phyloP scores from a whole-genome alignment of 2,888 invertebrate species.

The Hydrotaea diabolus region DNA sequence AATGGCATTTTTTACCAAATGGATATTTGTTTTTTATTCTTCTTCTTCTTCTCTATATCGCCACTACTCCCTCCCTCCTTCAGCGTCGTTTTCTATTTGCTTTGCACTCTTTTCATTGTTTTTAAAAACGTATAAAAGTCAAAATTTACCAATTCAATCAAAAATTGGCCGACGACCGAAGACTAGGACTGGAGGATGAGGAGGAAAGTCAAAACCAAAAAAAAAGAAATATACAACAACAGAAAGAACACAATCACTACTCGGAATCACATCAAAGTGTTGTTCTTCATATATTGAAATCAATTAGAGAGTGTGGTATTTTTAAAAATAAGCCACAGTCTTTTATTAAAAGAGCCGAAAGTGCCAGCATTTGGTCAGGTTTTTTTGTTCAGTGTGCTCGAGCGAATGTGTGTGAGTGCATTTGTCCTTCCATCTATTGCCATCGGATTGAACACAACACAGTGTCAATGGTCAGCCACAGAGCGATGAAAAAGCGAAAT shows the following conservation, averaged over 20 bases:
- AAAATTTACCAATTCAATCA: slow-evolving; percentile 67
- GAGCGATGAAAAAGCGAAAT: neutral
- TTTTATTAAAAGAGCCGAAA: slow-evolving; percentile 39
- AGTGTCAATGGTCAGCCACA: slow-evolving; percentile 47
- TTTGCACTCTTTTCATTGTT: neutral
- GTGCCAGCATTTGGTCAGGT: neutral
- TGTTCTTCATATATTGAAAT: slow-evolving; percentile 67
- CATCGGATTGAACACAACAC: slow-evolving; percentile 31
- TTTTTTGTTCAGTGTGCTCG: slow-evolving; percentile 1
- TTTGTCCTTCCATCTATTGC: slow-evolving; percentile 15
- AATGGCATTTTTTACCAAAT: slow-evolving; percentile 56
- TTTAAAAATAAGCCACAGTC: slow-evolving; percentile 65
- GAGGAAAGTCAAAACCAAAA: neutral
- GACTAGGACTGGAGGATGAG: neutral
- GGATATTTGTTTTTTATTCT: slow-evolving; percentile 51
- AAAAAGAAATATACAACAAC: slow-evolving; percentile 30
- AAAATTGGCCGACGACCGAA: slow-evolving; percentile 51
- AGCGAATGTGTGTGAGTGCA: neutral
- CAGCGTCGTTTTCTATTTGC: neutral
- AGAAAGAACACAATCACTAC: no score
- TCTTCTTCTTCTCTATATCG: neutral
- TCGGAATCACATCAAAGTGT: slow-evolving; percentile 64
- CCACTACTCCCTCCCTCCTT: neutral
- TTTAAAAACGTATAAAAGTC: slow-evolving; percentile 57
- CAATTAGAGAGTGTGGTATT: slow-evolving; percentile 67